A percentile compares a stretch with the other conserved stretches of the same genome.
Conservation (phyloP, 2,888 invertebrate genomes). For the Ophion costatus region DNA sequence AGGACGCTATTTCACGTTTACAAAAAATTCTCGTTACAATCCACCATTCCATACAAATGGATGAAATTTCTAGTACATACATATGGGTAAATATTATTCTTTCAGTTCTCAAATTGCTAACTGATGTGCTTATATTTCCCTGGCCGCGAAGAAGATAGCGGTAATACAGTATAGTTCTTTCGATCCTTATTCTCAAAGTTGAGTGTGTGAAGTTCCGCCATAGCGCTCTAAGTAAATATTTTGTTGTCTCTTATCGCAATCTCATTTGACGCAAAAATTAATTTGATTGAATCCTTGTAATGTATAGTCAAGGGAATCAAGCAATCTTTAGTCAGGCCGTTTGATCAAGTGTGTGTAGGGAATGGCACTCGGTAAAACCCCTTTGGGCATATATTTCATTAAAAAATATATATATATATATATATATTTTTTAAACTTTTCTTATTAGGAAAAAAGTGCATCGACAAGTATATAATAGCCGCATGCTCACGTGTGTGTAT, state of each 20-base stretch:
- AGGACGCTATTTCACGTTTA: conserved; percentile 78
- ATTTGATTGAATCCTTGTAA: neutral
- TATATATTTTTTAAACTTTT: no score
- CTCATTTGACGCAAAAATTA: neutral
- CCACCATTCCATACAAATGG: neutral
- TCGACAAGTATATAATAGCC: neutral
- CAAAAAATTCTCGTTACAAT: conserved; percentile 77
- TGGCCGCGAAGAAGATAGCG: no score
- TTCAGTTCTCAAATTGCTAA: neutral
- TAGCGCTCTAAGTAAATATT: neutral
- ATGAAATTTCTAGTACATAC: conserved; percentile 20
- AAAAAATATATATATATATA: no score
- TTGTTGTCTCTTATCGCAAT: neutral
- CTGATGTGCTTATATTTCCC: no score
- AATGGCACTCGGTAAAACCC: neutral
- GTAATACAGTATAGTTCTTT: no score
- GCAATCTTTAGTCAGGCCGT: neutral
- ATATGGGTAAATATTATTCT: neutral
- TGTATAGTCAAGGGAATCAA: neutral
- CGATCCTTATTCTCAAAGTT: no score
- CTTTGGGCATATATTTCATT: neutral
- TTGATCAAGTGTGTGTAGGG: neutral
- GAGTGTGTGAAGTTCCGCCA: neutral
- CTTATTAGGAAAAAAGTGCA: conserved; percentile 1
- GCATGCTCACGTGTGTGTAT: no score